phyloP scores from a whole-genome alignment of 1,140 invertebrate species.

The Aphelinus atriplicis region DNA sequence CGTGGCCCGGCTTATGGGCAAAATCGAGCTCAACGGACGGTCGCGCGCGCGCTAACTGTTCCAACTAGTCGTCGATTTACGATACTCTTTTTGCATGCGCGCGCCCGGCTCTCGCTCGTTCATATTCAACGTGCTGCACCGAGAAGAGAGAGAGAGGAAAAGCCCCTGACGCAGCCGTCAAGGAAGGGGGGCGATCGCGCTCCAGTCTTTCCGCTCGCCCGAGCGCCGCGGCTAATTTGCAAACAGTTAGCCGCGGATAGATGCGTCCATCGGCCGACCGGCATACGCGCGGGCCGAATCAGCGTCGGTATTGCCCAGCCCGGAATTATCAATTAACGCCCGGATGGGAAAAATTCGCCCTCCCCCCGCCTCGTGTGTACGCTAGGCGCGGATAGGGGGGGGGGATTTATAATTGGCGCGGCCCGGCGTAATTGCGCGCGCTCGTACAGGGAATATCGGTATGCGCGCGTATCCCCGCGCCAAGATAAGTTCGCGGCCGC shows the following conservation, averaged over 20 bases:
- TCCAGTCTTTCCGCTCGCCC: background rate
- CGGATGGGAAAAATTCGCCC: no score
- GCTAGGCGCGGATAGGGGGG: no score
- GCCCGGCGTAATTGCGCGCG: constrained; percentile 35
- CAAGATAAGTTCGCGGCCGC: background rate
- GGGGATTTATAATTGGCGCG: no score
- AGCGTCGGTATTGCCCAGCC: no score
- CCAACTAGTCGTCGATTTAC: constrained; percentile 44
- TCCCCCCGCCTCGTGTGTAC: no score
- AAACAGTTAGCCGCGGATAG: constrained; percentile 8
- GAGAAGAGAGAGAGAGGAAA: no score
- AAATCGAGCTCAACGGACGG: no score
- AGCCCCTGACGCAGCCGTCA: no score
- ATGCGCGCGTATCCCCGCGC: background rate
- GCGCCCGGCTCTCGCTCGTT: background rate
- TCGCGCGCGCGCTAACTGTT: constrained; percentile 39
- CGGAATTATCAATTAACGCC: no score
- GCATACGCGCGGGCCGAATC: no score
- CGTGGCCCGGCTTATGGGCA: background rate
- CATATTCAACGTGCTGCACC: no score
- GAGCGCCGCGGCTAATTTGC: background rate
- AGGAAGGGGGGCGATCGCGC: background rate
- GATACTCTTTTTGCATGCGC: constrained; percentile 9
- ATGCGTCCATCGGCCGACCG: background rate
- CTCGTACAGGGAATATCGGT: no score